A percentile compares a stretch with the other conserved stretches of the same genome.
These are phyloP conservation scores for Trachelus troglodyta DNA, from an alignment of 2,888 invertebrate species.

Conservation along the genomic window DNA sequence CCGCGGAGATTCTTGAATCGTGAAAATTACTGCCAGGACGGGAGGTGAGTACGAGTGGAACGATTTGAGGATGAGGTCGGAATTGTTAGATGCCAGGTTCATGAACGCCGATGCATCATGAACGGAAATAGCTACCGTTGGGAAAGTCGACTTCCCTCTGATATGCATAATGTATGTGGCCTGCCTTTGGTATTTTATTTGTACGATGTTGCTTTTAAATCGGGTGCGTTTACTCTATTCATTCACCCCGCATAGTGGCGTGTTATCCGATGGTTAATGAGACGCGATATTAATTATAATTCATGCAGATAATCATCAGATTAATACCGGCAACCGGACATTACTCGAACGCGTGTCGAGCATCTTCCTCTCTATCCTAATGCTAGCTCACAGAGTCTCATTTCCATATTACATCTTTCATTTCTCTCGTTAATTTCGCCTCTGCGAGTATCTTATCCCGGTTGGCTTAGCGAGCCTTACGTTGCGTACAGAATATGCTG, in stretches of 20 bases:
- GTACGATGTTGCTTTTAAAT: not conserved
- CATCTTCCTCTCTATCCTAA: slow-evolving; percentile 32
- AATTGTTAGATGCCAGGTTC: not conserved
- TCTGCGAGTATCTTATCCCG: slow-evolving; percentile 24
- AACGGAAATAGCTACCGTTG: not conserved
- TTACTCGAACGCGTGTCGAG: not conserved
- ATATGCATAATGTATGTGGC: not conserved
- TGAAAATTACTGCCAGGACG: slow-evolving; percentile 39
- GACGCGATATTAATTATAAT: slow-evolving; percentile 49
- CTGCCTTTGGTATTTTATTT: not conserved
- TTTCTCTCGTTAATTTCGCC: slow-evolving; percentile 47
- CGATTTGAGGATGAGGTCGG: not conserved
- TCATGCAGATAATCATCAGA: slow-evolving; percentile 49
- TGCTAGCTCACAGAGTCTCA: slow-evolving; percentile 29
- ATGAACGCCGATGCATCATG: not conserved
- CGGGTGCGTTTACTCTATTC: not conserved
- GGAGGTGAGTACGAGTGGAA: not conserved
- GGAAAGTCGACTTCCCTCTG: not conserved
- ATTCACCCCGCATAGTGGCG: not conserved
- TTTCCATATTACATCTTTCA: slow-evolving; percentile 42
- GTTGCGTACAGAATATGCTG: not conserved
- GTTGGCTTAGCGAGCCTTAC: not conserved
- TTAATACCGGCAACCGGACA: slow-evolving; percentile 41
- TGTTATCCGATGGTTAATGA: slow-evolving; percentile 37
- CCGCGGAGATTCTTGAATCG: slow-evolving; percentile 36